Conservation (phyloP, 2,888 invertebrate species). For the Megamerina dolium region DNA sequence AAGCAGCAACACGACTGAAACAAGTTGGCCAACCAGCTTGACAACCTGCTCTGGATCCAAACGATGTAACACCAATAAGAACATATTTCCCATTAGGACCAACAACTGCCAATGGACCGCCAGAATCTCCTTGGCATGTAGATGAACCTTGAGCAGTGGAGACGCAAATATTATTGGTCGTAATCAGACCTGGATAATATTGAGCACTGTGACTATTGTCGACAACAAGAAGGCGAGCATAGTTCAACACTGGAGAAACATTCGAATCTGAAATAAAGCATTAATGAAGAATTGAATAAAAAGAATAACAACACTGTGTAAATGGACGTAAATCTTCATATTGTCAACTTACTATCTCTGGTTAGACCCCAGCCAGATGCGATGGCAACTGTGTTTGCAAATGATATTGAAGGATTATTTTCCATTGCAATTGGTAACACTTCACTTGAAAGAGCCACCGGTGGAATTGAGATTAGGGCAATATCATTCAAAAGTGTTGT, state of each 20-base stretch:
- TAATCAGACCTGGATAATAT: slow-evolving; percentile 23
- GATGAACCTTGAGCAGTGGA: slow-evolving; percentile 27
- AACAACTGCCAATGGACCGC: slow-evolving; percentile 40
- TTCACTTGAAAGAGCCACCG: slow-evolving; percentile 13
- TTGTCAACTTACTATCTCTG: slow-evolving; percentile 20
- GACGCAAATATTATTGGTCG: slow-evolving; percentile 30
- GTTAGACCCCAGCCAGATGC: slow-evolving; percentile 52
- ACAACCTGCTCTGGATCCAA: not conserved
- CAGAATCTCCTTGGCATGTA: slow-evolving; percentile 40
- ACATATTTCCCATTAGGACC: too few relatives aligned
- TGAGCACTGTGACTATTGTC: slow-evolving; percentile 32
- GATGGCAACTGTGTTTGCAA: slow-evolving; percentile 32
- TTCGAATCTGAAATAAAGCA: slow-evolving; percentile 14
- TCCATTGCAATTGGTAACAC: slow-evolving; percentile 26
- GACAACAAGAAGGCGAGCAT: slow-evolving; percentile 35
- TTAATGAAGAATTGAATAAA: too few relatives aligned
- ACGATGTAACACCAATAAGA: slow-evolving; percentile 2
- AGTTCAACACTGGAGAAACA: slow-evolving; percentile 41
- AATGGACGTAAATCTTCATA: too few relatives aligned
- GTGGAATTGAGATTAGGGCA: slow-evolving; percentile 30
- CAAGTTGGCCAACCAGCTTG: not conserved
- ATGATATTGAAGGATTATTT: slow-evolving; percentile 22
- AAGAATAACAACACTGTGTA: too few relatives aligned
- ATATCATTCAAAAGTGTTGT: slow-evolving; percentile 32
- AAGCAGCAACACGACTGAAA: slow-evolving; percentile 3